A percentile compares a stretch with the other conserved stretches of the same genome.
These are phyloP conservation scores for Amniataba percoides DNA, from an alignment of 2,797 vertebrate species.

Conservation along the genomic window DNA sequence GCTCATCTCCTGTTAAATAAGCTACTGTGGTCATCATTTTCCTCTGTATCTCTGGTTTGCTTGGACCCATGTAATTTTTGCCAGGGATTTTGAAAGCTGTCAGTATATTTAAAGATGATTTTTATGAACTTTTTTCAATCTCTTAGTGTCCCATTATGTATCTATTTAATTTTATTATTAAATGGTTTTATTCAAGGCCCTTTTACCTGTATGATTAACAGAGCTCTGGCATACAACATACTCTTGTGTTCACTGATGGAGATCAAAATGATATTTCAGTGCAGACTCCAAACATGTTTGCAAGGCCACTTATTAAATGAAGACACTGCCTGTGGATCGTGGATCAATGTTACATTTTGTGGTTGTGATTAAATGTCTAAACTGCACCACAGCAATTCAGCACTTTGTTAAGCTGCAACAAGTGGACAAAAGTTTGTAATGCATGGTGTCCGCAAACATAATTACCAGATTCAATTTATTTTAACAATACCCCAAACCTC, in stretches of 20 bases:
- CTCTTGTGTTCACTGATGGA: neutral
- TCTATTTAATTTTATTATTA: constrained; percentile 45
- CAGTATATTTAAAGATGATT: constrained; percentile 36
- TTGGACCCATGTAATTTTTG: constrained; percentile 8
- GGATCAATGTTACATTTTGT: neutral
- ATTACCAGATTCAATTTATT: too few relatives aligned
- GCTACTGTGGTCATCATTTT: neutral
- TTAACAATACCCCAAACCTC: too few relatives aligned
- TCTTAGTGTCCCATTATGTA: neutral
- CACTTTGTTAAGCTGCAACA: neutral
- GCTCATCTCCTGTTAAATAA: constrained; percentile 66
- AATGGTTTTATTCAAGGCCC: constrained; percentile 3
- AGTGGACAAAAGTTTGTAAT: neutral
- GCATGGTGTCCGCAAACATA: too few relatives aligned
- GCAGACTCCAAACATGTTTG: neutral
- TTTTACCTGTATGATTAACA: neutral
- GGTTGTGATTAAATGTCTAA: neutral
- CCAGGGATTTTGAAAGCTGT: neutral
- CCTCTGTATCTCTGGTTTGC: constrained; percentile 6
- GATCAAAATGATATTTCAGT: neutral
- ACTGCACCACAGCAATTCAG: neutral
- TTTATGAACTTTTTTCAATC: constrained; percentile 12
- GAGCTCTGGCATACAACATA: neutral
- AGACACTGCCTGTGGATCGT: neutral
- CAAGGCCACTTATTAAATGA: too few relatives aligned